Conservation (phyloP, 1,140 invertebrate genomes). For the Tribolium castaneum region DNA sequence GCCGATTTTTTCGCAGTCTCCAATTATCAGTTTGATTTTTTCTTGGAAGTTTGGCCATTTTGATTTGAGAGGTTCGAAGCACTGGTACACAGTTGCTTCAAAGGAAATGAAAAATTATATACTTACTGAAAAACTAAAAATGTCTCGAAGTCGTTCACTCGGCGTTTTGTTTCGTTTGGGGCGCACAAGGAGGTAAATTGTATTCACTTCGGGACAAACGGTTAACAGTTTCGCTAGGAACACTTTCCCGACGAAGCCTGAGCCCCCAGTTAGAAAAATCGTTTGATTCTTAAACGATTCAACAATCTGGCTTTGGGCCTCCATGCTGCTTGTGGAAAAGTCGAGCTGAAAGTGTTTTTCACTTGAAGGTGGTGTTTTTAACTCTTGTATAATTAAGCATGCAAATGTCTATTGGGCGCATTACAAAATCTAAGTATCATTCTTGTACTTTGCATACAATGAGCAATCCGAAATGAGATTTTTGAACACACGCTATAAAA, state of each 20-base stretch:
- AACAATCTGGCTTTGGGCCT: not conserved
- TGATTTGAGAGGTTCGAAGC: not conserved
- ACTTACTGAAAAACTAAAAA: not conserved
- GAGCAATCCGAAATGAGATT: too few relatives aligned
- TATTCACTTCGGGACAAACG: not conserved
- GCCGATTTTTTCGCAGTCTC: not conserved
- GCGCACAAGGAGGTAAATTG: not conserved
- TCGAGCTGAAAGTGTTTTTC: not conserved
- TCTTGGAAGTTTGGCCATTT: not conserved
- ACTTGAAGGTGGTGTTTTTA: too few relatives aligned
- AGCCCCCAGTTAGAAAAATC: not conserved
- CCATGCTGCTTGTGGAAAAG: not conserved
- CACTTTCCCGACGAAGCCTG: constrained; percentile 1
- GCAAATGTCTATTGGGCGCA: too few relatives aligned
- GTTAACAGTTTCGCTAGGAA: not conserved
- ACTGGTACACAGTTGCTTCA: not conserved
- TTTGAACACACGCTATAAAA: too few relatives aligned
- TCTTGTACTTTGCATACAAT: too few relatives aligned
- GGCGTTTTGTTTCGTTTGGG: not conserved
- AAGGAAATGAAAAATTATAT: not conserved
- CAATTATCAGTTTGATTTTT: not conserved
- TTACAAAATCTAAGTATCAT: too few relatives aligned
- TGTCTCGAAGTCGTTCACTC: not conserved
- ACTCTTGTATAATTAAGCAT: too few relatives aligned
- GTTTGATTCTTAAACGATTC: not conserved